These are phyloP conservation scores for Rhamnusium bicolor DNA, from an alignment of 2,888 invertebrate species.

Conservation along the genomic window DNA sequence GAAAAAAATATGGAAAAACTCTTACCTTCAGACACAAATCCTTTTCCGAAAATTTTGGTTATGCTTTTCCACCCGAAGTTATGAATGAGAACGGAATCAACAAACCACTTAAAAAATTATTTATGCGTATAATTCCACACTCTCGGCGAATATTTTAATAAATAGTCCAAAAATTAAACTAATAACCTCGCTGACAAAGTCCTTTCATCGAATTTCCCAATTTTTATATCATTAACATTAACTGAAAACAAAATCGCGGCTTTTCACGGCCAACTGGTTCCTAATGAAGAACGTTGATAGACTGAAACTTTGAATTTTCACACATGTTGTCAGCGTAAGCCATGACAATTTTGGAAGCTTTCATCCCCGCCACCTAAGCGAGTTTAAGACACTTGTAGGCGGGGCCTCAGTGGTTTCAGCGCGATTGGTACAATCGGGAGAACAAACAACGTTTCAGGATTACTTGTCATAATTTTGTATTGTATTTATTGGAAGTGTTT, in stretches of 20 bases:
- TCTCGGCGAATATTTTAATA: conserved; percentile 42
- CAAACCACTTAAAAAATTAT: conserved; percentile 34
- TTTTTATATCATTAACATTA: conserved; percentile 49
- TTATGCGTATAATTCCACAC: conserved; percentile 15
- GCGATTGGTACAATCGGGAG: conserved; percentile 36
- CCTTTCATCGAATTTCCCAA: conserved; percentile 54
- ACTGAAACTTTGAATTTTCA: conserved; percentile 67
- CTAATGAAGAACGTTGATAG: conserved; percentile 67
- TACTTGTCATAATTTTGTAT: not conserved
- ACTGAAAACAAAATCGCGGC: conserved; percentile 46
- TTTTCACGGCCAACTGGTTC: conserved; percentile 61
- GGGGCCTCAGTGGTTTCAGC: conserved; percentile 41
- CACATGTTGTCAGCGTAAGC: conserved; percentile 68
- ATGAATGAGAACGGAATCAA: conserved; percentile 19
- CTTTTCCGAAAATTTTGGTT: not conserved
- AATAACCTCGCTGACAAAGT: conserved; percentile 62
- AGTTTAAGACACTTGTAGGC: conserved; percentile 31
- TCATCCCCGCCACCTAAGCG: conserved; percentile 48
- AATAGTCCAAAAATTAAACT: conserved; percentile 55
- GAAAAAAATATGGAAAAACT: not conserved
- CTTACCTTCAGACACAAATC: conserved; percentile 20
- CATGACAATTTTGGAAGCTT: conserved; percentile 56
- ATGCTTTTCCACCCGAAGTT: not conserved
- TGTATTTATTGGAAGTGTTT: too few species aligned
- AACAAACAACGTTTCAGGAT: conserved; percentile 31